Evolutionary conservation across 2,113 vertebrate genomes (phyloP), one percentile per base, ranked within the genome.

Genomic region (Dicaeum eximium): DNA sequence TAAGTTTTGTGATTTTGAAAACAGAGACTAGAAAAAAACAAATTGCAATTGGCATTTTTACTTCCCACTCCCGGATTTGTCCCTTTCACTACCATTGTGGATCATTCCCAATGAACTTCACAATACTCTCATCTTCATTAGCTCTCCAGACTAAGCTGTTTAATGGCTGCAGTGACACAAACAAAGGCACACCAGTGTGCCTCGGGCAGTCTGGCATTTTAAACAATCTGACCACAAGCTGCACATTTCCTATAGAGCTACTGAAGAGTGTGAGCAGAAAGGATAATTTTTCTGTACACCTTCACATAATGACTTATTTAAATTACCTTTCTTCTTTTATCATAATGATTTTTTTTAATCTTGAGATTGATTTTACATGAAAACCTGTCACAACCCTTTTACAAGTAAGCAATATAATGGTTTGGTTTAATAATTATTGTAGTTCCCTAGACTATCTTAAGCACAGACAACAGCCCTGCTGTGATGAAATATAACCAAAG

Each of bases 401-500:
- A 96, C 86, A 62, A 60, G 83, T 87, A 95, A 93, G 84, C 66
- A 86, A 58, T 78, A 64, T 57, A 62, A 90, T 35, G 70, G 45
- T 91, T 96, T 96, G 44, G 93, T 93, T 96, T 80, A 94, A 96
- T 94, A 97, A 97, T 92, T 95, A 72, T 14, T 86, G 69, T 21
- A 47, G 45, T 19, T n/a, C 51, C 42, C 31, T n/a, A 9, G 51
- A 71, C 23, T 79, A 44, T 58, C 51, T 37, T 66, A 82, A 92
- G 48, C 24, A 70, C 27, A 77, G 75, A 50, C n/a, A 80, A 88
- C 11, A 80, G 31, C 13, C 24, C 33, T 60, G 42, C 83, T 74
- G 93, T 94, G 88, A 91, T 87, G 94, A 98, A 97, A 96, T 95
- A 93, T 61, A 95, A 92, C 70, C 67, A 88, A 96, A 96, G 90